These are phyloP conservation scores for Neogale vison DNA, from an alignment of 2,113 vertebrate genomes.

Conservation along the genomic window DNA sequence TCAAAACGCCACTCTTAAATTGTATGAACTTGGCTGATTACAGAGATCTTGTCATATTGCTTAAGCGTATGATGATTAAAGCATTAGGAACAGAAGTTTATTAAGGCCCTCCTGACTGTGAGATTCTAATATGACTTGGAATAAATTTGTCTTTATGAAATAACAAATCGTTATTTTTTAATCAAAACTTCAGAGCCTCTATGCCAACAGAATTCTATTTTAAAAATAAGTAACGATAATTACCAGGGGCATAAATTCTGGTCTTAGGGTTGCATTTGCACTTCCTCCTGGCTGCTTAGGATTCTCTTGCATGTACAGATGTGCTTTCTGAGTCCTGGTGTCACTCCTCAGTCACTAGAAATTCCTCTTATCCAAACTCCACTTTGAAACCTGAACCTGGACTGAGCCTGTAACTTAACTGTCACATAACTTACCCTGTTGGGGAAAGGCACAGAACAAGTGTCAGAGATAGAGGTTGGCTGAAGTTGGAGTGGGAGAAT, in stretches of 20 bases:
- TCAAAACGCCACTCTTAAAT: background rate
- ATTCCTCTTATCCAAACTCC: background rate
- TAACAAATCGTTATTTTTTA: background rate
- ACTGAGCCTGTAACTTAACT: background rate
- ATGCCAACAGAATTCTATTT: constrained; percentile 6
- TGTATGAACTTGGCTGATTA: background rate
- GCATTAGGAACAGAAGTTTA: background rate
- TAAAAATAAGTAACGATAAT: background rate
- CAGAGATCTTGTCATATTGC: background rate
- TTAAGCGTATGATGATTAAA: background rate
- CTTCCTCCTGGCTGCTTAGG: background rate
- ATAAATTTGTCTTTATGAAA: constrained; percentile 19
- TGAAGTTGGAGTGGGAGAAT: background rate
- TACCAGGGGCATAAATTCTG: background rate
- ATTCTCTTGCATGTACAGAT: background rate
- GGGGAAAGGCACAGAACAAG: background rate
- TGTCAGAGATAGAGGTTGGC: background rate
- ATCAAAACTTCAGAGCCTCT: background rate
- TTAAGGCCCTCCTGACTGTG: background rate
- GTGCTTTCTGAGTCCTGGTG: background rate
- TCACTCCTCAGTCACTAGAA: background rate
- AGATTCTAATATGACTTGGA: background rate
- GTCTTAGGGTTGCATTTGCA: background rate
- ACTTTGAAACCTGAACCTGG: background rate
- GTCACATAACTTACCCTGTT: background rate